Evolutionary conservation across 37 sponge, comb jelly and placozoan species (phyloP).

Genomic region (Crambe crambe): DNA sequence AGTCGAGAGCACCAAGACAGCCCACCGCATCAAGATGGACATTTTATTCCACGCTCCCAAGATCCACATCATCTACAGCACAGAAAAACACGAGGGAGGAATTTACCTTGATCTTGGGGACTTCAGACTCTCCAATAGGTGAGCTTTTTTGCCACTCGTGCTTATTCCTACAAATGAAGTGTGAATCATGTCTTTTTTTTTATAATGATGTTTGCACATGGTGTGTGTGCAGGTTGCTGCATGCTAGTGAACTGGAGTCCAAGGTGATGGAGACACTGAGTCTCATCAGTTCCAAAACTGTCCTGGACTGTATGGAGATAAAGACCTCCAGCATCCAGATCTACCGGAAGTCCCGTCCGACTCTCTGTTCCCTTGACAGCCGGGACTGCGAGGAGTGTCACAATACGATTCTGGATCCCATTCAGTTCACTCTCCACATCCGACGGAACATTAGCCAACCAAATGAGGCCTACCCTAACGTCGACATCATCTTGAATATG

Average conservation of each 20-base stretch:
- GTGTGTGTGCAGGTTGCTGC: slow-evolving; percentile 32
- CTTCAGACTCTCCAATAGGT: slow-evolving; percentile 35
- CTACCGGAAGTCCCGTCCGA: slow-evolving; percentile 1
- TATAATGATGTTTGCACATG: too few relatives aligned
- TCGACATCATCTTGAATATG: slow-evolving; percentile 20
- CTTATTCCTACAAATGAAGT: background rate
- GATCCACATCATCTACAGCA: slow-evolving; percentile 29
- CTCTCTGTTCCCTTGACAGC: too few relatives aligned
- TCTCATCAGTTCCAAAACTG: background rate
- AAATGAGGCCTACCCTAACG: slow-evolving; percentile 29
- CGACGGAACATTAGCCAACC: slow-evolving; percentile 51
- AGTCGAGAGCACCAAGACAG: slow-evolving; percentile 41
- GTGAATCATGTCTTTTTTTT: too few relatives aligned
- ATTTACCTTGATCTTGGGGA: slow-evolving; percentile 46
- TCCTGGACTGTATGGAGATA: slow-evolving; percentile 53
- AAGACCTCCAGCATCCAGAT: slow-evolving; percentile 37
- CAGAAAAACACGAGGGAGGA: slow-evolving; percentile 13
- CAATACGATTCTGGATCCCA: slow-evolving; percentile 37
- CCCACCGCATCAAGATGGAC: slow-evolving; percentile 40
- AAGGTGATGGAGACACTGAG: slow-evolving; percentile 11
- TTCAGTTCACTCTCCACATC: slow-evolving; percentile 27
- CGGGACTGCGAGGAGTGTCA: background rate
- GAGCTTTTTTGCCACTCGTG: background rate
- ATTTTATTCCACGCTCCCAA: slow-evolving; percentile 50
- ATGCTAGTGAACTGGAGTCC: slow-evolving; percentile 16